Percentiles rank a stretch among this genome's conserved stretches.
Evolutionary conservation across 2,888 invertebrate genomes (phyloP).

Genomic region (Petrophora chlorosata): DNA sequence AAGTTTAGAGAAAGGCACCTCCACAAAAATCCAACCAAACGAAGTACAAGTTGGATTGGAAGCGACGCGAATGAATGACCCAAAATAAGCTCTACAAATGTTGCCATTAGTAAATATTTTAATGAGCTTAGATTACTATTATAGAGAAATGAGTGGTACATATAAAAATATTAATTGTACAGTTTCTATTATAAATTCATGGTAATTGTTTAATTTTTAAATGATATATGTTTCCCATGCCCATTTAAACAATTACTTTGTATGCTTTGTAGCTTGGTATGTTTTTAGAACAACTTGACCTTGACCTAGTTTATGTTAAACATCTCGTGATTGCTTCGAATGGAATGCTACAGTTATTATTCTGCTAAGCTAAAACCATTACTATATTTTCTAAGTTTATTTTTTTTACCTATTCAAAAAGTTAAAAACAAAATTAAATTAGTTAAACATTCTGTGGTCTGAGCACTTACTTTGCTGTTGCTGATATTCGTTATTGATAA

Average conservation of each 20-base stretch:
- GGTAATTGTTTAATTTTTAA: neutral
- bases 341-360: constrained; percentile 3
- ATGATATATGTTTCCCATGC: neutral
- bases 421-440: no score
- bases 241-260: no score
- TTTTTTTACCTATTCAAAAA: no score
- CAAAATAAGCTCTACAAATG: constrained; percentile 81
- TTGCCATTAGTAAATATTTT: constrained; percentile 68
- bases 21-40: constrained; percentile 75
- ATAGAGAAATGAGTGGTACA: neutral
- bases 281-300: constrained; percentile 51
- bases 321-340: constrained; percentile 53
- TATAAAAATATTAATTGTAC: no score
- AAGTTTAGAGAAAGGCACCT: constrained; percentile 84
- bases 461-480: no score
- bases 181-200: no score
- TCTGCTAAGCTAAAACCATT: no score
- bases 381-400: no score
- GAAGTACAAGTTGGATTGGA: constrained; percentile 78
- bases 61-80: constrained; percentile 79
- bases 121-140: constrained; percentile 57
- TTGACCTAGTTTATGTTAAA: constrained; percentile 60
- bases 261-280: constrained; percentile 9
- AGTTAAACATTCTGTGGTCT: no score
- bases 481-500: neutral